Conservation (phyloP, 2,113 vertebrate genomes). For the Lepisosteus oculatus region DNA sequence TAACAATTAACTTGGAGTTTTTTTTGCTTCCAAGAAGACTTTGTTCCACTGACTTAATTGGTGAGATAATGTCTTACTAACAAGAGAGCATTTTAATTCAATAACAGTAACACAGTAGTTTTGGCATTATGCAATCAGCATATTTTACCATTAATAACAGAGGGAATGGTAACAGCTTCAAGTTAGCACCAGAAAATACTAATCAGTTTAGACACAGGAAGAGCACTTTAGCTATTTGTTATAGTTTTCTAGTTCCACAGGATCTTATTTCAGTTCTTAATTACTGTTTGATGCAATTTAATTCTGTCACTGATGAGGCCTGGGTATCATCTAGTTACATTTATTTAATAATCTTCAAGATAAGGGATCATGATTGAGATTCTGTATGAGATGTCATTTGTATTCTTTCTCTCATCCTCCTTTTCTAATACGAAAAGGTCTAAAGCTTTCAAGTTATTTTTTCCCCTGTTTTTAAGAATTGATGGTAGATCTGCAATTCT, state of each 20-base stretch:
- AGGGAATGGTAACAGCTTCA: slow-evolving; percentile 34
- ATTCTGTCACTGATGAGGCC: slow-evolving; percentile 13
- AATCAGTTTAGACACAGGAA: slow-evolving; percentile 49
- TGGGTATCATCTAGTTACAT: neutral
- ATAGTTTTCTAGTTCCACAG: slow-evolving; percentile 1
- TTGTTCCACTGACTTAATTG: neutral
- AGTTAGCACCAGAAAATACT: slow-evolving; percentile 43
- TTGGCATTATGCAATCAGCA: slow-evolving; percentile 38
- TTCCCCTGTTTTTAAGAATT: no score
- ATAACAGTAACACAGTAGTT: slow-evolving; percentile 37
- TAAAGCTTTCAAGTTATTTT: no score
- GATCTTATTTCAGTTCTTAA: slow-evolving; percentile 17
- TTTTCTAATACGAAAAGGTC: no score
- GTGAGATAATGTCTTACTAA: neutral
- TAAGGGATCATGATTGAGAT: no score
- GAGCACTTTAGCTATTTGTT: slow-evolving; percentile 16
- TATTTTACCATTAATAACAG: slow-evolving; percentile 49
- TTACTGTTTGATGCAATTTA: slow-evolving; percentile 12
- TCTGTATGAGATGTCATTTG: no score
- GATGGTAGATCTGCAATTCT: no score
- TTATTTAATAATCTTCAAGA: neutral
- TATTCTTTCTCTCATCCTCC: no score
- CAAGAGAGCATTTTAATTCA: slow-evolving; percentile 35
- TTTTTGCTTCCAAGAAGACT: slow-evolving; percentile 4
- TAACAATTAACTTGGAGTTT: slow-evolving; percentile 6